Base-by-base conservation (phyloP, 2,888 invertebrate species). In the Polyploca ridens region DNA sequence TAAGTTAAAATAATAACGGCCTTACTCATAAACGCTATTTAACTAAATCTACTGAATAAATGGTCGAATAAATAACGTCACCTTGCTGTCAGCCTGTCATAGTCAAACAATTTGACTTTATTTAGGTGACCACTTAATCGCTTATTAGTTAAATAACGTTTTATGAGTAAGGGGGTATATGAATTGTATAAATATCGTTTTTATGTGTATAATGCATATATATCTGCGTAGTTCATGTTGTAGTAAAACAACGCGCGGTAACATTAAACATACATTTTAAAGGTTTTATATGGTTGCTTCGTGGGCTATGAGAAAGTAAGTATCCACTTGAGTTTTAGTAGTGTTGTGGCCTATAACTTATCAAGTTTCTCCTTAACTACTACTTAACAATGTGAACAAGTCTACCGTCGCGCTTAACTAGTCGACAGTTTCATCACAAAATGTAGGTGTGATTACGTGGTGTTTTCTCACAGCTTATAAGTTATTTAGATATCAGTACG, bases 311-410 rank as follows among this genome's bases (percentile, higher is more conserved):
- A 10, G 38, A 16, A 7, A 46, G 5, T n/a, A 59, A 59, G 59
- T 59, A 35, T 38, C 14, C 38, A 59, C 35, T 59, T 14, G 35
- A 59, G n/a, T 33, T 46, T 49, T 49, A 58, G 27, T 27, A 27
- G 27, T 27, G 57, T 64, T 64, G 64, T 58, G 62, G 54, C 66
- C 54, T 61, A 66, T 49, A n/a, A 64, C 67, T 65, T 65, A 67
- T 64, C 62, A 67, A 67, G 63, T 67, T 63, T 62, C 63, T 58
- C 63, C 62, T 64, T 62, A 62, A 63, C 62, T 64, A 62, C 41
- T 63, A 65, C 62, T 67, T 65, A 67, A 67, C 62, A 63, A 63
- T 59, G 63, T 63, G 58, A 62, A 46, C 49, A 63, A 63, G 67
- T 63, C 49, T 64, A 61, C 60, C 54, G 49, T 27, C 19, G 58